Evolutionary conservation across 2,888 invertebrate species (phyloP).

Genomic region (Taphrorychus bicolor): DNA sequence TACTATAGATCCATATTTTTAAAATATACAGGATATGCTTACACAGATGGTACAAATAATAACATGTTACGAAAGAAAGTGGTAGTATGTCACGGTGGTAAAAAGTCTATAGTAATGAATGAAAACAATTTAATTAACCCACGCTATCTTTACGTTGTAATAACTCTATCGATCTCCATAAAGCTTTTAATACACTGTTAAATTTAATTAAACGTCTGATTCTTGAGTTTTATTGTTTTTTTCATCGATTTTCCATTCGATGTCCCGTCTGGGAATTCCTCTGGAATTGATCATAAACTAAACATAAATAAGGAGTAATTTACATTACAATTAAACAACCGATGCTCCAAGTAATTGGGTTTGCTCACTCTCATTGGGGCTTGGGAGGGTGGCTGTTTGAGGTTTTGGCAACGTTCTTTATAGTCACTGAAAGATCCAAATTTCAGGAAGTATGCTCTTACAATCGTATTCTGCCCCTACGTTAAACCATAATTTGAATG

Average conservation of each 20-base stretch:
- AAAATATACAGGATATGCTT: conserved; percentile 5
- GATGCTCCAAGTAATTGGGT: too few species aligned
- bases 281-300: not conserved
- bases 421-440: too few species aligned
- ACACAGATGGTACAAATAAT: not conserved
- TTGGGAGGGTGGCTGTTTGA: too few species aligned
- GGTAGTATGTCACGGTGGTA: not conserved
- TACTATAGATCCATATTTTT: not conserved
- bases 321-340: too few species aligned
- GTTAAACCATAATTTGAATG: too few species aligned
- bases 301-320: not conserved
- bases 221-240: conserved; percentile 24
- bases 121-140: too few species aligned
- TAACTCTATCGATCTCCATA: conserved; percentile 9
- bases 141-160: not conserved
- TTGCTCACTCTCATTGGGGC: too few species aligned
- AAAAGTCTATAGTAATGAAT: too few species aligned
- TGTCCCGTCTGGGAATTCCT: not conserved
- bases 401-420: too few species aligned
- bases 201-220: conserved; percentile 20
- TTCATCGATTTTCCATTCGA: conserved; percentile 10
- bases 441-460: too few species aligned
- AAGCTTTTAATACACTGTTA: conserved; percentile 31
- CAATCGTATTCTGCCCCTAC: too few species aligned
- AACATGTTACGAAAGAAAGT: not conserved